phyloP scores from a whole-genome alignment of 2,888 invertebrate species.

The Hecatera dysodea region DNA sequence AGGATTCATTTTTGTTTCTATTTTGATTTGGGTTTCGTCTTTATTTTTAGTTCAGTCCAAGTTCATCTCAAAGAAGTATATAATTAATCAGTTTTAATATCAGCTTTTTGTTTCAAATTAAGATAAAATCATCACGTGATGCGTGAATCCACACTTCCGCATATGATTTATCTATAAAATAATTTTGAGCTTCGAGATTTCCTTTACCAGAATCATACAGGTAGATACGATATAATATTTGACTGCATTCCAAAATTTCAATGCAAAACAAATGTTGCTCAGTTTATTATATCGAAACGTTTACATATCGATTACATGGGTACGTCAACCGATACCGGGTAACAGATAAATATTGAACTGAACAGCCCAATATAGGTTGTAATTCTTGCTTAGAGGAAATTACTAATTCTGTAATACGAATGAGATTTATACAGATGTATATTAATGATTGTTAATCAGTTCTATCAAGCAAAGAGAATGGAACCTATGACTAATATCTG shows the following conservation, averaged over 20 bases:
- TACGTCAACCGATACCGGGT: constrained; percentile 53
- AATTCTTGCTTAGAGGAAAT: constrained; percentile 55
- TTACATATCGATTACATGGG: constrained; percentile 66
- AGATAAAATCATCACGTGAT: constrained; percentile 22
- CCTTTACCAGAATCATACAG: constrained; percentile 5
- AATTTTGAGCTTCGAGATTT: background rate
- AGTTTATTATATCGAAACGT: constrained; percentile 63
- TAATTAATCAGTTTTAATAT: constrained; percentile 11
- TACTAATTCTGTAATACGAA: constrained; percentile 41
- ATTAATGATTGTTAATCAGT: constrained; percentile 54
- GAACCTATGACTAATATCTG: constrained; percentile 8
- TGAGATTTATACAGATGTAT: constrained; percentile 52
- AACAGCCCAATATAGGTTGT: constrained; percentile 57
- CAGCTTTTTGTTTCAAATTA: constrained; percentile 18
- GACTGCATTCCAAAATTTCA: constrained; percentile 43
- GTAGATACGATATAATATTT: constrained; percentile 8
- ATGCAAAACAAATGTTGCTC: constrained; percentile 60
- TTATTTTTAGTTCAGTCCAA: background rate
- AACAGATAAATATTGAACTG: constrained; percentile 58
- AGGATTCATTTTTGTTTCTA: constrained; percentile 5
- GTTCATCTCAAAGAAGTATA: constrained; percentile 17
- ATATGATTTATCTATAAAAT: background rate
- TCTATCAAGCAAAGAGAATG: constrained; percentile 24
- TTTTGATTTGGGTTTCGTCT: background rate
- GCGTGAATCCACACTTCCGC: constrained; percentile 15